phyloP scores from a whole-genome alignment of 2,797 vertebrate genomes.

The Eidolon dupreanum region DNA sequence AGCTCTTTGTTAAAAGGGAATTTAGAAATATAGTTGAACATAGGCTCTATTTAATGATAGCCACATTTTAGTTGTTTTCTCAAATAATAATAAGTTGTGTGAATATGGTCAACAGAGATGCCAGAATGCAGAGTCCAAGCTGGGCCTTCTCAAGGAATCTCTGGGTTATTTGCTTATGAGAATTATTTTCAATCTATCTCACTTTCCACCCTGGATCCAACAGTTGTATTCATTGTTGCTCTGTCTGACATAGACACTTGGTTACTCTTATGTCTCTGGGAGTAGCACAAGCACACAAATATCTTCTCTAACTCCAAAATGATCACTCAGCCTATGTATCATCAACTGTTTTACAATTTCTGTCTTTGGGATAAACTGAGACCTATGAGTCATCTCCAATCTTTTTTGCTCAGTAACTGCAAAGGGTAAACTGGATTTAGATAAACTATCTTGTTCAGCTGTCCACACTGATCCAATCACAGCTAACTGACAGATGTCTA shows the following conservation, averaged over 20 bases:
- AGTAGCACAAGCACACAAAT: neutral
- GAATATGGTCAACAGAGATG: neutral
- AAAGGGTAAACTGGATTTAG: conserved; percentile 13
- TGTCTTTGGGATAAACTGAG: neutral
- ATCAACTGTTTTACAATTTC: neutral
- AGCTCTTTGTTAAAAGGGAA: neutral
- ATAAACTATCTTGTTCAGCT: neutral
- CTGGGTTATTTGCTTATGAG: neutral
- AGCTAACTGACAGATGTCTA: neutral
- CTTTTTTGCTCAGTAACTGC: neutral
- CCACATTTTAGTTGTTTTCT: conserved; percentile 8
- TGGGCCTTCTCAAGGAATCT: neutral
- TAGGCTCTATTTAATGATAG: neutral
- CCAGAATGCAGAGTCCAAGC: neutral
- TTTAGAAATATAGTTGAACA: conserved; percentile 5
- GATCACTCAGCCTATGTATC: neutral
- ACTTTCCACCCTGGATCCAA: neutral
- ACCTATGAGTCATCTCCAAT: neutral
- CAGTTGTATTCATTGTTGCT: neutral
- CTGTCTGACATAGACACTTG: neutral
- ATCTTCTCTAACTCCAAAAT: neutral
- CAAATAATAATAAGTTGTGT: neutral
- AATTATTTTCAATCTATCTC: neutral
- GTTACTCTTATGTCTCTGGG: neutral
- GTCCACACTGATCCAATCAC: conserved; percentile 11